Base-by-base conservation (phyloP, 2,113 vertebrate species). In the Embiotoca jacksoni region DNA sequence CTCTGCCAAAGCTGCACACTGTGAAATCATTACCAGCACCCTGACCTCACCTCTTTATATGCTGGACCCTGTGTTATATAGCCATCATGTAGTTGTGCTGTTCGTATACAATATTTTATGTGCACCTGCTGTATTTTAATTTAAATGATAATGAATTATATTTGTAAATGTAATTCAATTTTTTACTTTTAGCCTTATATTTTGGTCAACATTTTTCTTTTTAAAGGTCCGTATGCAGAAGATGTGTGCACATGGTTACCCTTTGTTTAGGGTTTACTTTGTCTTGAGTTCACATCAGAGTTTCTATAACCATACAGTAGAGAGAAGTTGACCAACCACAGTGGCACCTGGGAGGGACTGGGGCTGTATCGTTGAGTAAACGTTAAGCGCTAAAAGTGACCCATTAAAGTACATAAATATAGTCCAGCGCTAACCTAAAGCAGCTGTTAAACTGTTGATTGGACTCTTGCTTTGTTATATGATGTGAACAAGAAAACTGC, bases 1-100 rank as follows among this genome's bases (percentile, higher is more conserved):
- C 75, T 85, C 67, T 85, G 49, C 72, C 71, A 70, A 72, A 55
- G 71, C 68, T 75, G 63, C 78, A 76, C 41, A 57, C 49, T 53
- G n/a, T 77, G 35, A 82, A 83, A 77, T 72, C 56, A 56, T 83
- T 61, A 78, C 52, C 56, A 58, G 31, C 1, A 8, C 31, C 11
- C 56, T 39, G 6, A 67, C 47, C 44, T 80, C 14, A 64, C 37
- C 60, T 76, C 32, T 69, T 61, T 9, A 54, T 68, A 72, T 54
- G 10, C 61, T 23, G 6, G 23, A 53, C 47, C 56, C 16, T 64
- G 15, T 64, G 32, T 69, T 67, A 30, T 31, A 54, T 50, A 75
- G 55, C 15, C 56, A 75, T 35, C 39, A 2, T 56, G 5, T 72
- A 65, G 60, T 31, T 64, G 67, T 76, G 46, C 23, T 15, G 30